Evolutionary conservation across 1,140 invertebrate species (phyloP).

Genomic region (Solenopsis fugax): DNA sequence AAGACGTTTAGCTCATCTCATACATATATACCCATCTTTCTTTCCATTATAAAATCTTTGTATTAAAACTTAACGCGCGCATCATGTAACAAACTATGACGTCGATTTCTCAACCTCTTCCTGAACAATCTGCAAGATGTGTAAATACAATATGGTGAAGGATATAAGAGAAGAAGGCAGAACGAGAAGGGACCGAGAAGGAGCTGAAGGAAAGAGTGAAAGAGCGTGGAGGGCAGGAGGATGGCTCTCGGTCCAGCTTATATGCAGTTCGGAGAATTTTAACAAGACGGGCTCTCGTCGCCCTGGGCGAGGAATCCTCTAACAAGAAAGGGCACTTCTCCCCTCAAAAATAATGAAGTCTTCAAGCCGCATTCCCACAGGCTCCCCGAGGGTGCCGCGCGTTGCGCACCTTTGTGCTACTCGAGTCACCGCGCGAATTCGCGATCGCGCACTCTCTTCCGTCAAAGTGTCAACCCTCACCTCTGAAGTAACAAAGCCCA

Average conservation of each 20-base stretch:
- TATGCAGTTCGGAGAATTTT: conserved; percentile 81
- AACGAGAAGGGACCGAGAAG: neutral
- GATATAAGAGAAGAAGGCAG: neutral
- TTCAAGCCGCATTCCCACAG: conserved; percentile 76
- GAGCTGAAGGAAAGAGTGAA: neutral
- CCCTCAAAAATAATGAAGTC: conserved; percentile 81
- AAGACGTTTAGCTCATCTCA: neutral
- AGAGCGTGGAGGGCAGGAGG: neutral
- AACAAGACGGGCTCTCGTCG: conserved; percentile 79
- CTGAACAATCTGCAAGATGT: conserved; percentile 38
- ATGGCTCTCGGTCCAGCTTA: conserved; percentile 59
- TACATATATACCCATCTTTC: neutral
- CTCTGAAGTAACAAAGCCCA: conserved; percentile 16
- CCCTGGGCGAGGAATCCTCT: conserved; percentile 79
- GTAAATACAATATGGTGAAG: conserved; percentile 31
- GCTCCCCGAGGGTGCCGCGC: conserved; percentile 66
- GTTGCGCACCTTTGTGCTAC: conserved; percentile 67
- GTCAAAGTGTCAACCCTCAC: conserved; percentile 50
- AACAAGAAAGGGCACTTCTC: conserved; percentile 80
- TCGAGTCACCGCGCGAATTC: conserved; percentile 54
- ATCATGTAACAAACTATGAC: neutral
- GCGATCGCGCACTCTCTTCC: conserved; percentile 33
- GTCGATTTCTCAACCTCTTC: conserved; percentile 6
- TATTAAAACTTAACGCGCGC: neutral
- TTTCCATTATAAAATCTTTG: neutral